Conservation (phyloP, 2,113 vertebrate genomes). For the Smithornis capensis region DNA sequence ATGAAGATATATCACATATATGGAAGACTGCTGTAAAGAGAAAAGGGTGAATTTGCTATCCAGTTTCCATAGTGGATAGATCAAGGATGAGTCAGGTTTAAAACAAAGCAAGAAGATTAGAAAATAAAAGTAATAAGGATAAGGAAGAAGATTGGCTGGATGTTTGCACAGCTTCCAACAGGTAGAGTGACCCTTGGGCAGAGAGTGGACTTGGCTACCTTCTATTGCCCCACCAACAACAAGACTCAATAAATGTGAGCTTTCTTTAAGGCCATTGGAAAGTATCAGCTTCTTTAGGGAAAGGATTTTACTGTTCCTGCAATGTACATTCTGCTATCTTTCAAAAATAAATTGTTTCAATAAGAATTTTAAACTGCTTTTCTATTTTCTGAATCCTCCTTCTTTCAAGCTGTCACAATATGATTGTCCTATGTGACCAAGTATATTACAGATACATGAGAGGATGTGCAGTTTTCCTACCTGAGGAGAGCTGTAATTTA, state of each 20-base stretch:
- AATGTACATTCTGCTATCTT: background rate
- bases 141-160: background rate
- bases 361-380: constrained; percentile 6
- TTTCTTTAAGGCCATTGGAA: background rate
- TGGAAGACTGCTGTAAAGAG: background rate
- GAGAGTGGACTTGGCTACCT: background rate
- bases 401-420: constrained; percentile 18
- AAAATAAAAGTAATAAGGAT: background rate
- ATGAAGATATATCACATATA: background rate
- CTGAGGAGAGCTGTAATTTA: background rate
- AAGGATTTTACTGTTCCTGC: background rate
- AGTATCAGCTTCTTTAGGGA: background rate
- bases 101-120: background rate
- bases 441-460: background rate
- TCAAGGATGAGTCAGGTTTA: background rate
- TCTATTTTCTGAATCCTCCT: constrained; percentile 9
- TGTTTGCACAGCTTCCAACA: background rate
- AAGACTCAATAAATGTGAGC: background rate
- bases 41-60: background rate
- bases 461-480: background rate
- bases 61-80: background rate
- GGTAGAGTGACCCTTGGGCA: background rate
- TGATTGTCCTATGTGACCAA: background rate
- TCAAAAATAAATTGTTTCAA: background rate
- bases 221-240: background rate